Conservation (phyloP, 1,140 invertebrate genomes). For the Trichoplusia ni region DNA sequence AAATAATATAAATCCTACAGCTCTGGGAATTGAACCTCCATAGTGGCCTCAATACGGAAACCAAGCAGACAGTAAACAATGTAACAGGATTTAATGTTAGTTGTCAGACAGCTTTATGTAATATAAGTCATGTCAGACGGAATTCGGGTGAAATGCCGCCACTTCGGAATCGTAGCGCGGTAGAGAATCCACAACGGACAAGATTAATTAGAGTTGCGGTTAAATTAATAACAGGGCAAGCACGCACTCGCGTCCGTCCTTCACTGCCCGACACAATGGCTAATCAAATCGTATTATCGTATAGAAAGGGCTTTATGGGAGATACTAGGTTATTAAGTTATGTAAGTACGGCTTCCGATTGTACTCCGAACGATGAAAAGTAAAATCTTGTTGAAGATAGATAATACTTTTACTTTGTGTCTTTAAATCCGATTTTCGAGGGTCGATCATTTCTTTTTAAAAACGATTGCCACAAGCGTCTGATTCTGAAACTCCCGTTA, state of each 20-base stretch:
- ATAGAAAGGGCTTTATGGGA: conserved; percentile 21
- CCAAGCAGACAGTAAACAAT: background rate
- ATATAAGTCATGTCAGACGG: conserved; percentile 56
- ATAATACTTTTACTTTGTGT: no score
- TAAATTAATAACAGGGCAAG: conserved; percentile 67
- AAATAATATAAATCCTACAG: no score
- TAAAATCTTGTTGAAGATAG: no score
- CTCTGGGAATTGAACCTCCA: no score
- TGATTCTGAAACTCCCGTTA: no score
- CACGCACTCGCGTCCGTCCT: conserved; percentile 46
- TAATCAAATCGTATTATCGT: conserved; percentile 42
- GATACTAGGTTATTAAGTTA: conserved; percentile 12
- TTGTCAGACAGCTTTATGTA: conserved; percentile 35
- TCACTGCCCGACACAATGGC: conserved; percentile 35
- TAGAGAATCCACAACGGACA: conserved; percentile 62
- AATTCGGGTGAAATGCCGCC: conserved; percentile 37
- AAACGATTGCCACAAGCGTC: no score
- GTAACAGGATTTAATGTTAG: conserved; percentile 36
- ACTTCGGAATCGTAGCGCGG: conserved; percentile 37
- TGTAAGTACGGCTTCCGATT: no score
- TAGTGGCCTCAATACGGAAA: no score
- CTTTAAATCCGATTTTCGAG: no score
- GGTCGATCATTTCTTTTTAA: no score
- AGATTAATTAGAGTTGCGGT: conserved; percentile 73
- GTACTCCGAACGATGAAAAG: no score